A percentile compares a stretch with the other conserved stretches of the same genome.
phyloP scores from a whole-genome alignment of 2,888 invertebrate genomes.

The Stenurella melanura region DNA sequence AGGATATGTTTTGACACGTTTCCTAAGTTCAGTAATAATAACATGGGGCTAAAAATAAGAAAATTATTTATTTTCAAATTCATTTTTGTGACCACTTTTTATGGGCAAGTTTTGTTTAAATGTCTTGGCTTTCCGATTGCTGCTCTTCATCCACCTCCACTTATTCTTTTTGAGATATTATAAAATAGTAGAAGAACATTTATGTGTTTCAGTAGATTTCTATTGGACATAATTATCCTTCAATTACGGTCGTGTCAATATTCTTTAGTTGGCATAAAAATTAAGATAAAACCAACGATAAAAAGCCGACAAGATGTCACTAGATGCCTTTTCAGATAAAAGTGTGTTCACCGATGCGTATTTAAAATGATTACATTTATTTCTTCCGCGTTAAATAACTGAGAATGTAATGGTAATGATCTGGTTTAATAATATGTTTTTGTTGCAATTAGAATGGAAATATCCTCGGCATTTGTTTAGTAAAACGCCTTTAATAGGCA shows the following conservation, averaged over 20 bases:
- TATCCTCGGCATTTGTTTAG: background rate
- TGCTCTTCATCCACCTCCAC: too few species aligned
- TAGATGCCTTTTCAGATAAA: background rate
- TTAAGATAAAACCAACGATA: background rate
- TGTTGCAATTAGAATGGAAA: background rate
- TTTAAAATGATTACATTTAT: background rate
- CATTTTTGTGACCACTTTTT: too few species aligned
- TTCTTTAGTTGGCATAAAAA: background rate
- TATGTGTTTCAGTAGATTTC: too few species aligned
- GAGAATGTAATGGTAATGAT: background rate
- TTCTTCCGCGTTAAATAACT: conserved; percentile 1
- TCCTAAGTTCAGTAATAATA: too few species aligned
- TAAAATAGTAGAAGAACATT: too few species aligned
- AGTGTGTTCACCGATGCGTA: background rate
- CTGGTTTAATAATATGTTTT: background rate
- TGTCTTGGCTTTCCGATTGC: too few species aligned
- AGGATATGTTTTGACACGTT: too few species aligned
- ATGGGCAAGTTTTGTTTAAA: too few species aligned
- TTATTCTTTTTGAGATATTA: too few species aligned
- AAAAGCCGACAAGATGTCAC: background rate
- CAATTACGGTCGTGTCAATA: background rate
- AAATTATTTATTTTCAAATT: too few species aligned
- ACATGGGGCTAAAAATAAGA: too few species aligned
- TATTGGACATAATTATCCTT: background rate
- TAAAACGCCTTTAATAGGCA: background rate